Percentiles rank a stretch among this genome's conserved stretches.
Evolutionary conservation across 1,140 invertebrate genomes (phyloP).

Genomic region (Magallana gigas): DNA sequence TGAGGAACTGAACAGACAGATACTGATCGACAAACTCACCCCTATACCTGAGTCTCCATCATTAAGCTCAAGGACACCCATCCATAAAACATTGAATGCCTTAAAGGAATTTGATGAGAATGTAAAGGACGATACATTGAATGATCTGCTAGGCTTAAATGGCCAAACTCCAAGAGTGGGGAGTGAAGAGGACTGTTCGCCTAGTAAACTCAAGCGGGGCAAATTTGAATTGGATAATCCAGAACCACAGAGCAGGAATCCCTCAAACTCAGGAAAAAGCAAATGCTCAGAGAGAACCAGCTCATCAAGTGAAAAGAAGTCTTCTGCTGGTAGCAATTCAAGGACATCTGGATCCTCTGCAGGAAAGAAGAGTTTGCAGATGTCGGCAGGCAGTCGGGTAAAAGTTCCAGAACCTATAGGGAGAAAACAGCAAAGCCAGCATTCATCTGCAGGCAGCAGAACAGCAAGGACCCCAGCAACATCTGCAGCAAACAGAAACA

Average conservation of each 20-base stretch:
- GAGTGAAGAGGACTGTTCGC: background rate
- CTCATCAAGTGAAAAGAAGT: conserved; percentile 14
- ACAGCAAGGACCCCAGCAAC: conserved; percentile 11
- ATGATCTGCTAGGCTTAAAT: conserved; percentile 61
- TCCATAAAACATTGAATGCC: conserved; percentile 63
- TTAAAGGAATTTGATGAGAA: conserved; percentile 69
- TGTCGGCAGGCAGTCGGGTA: background rate
- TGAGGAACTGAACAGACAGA: conserved; percentile 55
- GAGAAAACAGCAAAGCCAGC: background rate
- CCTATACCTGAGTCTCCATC: conserved; percentile 72
- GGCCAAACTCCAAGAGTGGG: background rate
- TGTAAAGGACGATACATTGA: conserved; percentile 67
- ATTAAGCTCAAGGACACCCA: conserved; percentile 50
- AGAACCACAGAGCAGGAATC: background rate
- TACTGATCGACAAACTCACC: conserved; percentile 64
- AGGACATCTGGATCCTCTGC: background rate
- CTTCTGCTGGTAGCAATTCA: conserved; percentile 21
- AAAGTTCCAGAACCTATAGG: background rate
- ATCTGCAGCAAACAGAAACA: background rate
- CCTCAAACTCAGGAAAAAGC: conserved; percentile 1
- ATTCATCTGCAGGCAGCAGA: conserved; percentile 34
- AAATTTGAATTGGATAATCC: background rate
- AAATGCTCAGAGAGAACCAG: background rate
- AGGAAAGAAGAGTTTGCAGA: conserved; percentile 15
- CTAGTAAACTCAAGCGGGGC: conserved; percentile 8